Evolutionary conservation across 2,888 invertebrate species (phyloP), one percentile per base, ranked within the genome.

Genomic region (Anthrax anthrax): DNA sequence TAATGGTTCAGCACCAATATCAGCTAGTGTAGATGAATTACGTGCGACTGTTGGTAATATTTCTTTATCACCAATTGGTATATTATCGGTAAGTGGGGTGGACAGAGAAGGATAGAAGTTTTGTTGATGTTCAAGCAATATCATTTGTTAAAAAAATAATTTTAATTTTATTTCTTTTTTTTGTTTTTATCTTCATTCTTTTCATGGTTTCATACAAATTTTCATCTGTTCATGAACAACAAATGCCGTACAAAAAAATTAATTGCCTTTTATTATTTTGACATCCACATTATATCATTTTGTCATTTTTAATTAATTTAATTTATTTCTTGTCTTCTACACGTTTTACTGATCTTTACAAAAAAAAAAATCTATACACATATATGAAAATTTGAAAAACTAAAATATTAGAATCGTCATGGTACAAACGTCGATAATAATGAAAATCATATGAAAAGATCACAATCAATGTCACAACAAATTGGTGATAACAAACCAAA

Each of bases 1-100:
- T 61, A 92, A 90, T 70, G 91, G 90, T 42, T 77, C 81, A 47
- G 85, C 84, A 44, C 87, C 88, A 2, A 86, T 89, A 77, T 88
- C 91, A 51, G 91, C 91, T n/a, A 94, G 91, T 67, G 91, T 94
- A 13, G 94, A 94, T 69, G 94, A 94, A 64, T 73, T 95, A 18
- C 75, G 90, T 57, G 90, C 89, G 19, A 92, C 92, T 36, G 87
- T 94, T 43, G 92, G 89, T 66, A 91, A 87, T 67, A 77, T 95
- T 51, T 86, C 91, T 32, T 62, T 86, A 44, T 85, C 85, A 44
- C 86, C 88, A 52, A 77, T 83, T 43, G 83, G 84, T 27, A 76
- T 77, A 50, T 64, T 67, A 57, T 62, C 71, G 55, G 78, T 78
- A 64, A 65, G 69, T 61, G 5, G 2, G 5, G 9, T 9, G 5